Conservation (phyloP, 2,113 vertebrate genomes). For the Leuciscus idus region DNA sequence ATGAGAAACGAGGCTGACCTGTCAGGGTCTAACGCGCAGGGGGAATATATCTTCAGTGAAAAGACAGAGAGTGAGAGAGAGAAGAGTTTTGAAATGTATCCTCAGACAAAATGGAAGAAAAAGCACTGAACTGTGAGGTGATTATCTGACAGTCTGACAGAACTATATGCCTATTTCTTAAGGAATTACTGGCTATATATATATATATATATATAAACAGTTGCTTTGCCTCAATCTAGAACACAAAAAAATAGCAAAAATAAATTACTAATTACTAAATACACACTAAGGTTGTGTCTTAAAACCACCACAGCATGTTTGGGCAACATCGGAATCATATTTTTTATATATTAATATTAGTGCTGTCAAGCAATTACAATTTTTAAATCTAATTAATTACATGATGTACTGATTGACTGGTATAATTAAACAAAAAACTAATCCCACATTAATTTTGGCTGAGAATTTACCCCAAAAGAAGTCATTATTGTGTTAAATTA, state of each 20-base stretch:
- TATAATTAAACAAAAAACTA: too few relatives aligned
- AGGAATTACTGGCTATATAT: neutral
- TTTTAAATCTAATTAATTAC: too few relatives aligned
- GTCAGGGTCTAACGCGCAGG: slow-evolving; percentile 21
- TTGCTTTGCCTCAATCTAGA: neutral
- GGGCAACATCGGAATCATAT: neutral
- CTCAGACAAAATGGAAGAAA: slow-evolving; percentile 20
- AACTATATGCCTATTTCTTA: neutral
- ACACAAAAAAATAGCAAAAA: neutral
- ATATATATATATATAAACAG: too few relatives aligned
- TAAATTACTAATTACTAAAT: neutral
- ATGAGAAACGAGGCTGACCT: slow-evolving; percentile 41
- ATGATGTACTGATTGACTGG: too few relatives aligned
- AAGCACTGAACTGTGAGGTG: neutral
- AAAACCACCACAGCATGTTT: neutral
- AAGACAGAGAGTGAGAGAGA: slow-evolving; percentile 12
- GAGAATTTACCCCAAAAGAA: too few relatives aligned
- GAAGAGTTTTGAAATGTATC: neutral
- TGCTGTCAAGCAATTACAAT: too few relatives aligned
- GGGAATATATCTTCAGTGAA: slow-evolving; percentile 34
- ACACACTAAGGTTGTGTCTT: neutral
- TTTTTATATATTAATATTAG: neutral
- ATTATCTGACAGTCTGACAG: slow-evolving; percentile 13
- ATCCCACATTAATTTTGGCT: too few relatives aligned
- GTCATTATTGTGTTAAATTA: too few relatives aligned